Percentiles rank a stretch among this genome's conserved stretches.
Conservation (phyloP, 2,888 invertebrate genomes). For the Chalcosyrphus nemorum region DNA sequence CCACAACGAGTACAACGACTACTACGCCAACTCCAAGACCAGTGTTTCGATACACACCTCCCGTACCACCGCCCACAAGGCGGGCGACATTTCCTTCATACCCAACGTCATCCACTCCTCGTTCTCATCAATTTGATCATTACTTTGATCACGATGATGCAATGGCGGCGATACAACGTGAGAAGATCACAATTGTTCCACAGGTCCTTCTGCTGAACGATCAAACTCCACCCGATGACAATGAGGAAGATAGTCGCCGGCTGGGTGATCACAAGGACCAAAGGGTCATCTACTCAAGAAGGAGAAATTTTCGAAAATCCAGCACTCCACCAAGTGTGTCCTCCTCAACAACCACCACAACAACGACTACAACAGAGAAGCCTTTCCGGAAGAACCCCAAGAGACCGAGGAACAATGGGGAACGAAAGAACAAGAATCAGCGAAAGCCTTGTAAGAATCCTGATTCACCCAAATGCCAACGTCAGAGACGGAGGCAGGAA, state of each 20-base stretch:
- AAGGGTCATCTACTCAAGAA: slow-evolving; percentile 48
- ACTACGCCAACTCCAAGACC: slow-evolving; percentile 76
- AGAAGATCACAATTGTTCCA: slow-evolving; percentile 79
- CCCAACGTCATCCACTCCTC: slow-evolving; percentile 32
- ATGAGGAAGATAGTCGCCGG: slow-evolving; percentile 59
- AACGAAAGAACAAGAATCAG: slow-evolving; percentile 74
- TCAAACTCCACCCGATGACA: slow-evolving; percentile 76
- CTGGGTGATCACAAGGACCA: slow-evolving; percentile 66
- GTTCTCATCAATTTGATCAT: slow-evolving; percentile 74
- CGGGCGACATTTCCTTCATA: slow-evolving; percentile 77
- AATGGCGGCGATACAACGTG: slow-evolving; percentile 74
- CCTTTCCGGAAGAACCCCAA: slow-evolving; percentile 72
- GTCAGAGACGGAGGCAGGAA: slow-evolving; percentile 79
- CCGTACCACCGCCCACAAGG: slow-evolving; percentile 78
- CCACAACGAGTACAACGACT: slow-evolving; percentile 60
- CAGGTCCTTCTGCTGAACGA: slow-evolving; percentile 80
- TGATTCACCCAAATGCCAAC: slow-evolving; percentile 79
- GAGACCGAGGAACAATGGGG: slow-evolving; percentile 62
- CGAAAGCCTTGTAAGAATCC: slow-evolving; percentile 79
- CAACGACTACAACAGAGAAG: slow-evolving; percentile 75
- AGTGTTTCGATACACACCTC: slow-evolving; percentile 78
- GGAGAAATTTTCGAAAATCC: slow-evolving; percentile 67
- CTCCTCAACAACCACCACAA: slow-evolving; percentile 53
- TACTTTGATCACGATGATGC: slow-evolving; percentile 76
- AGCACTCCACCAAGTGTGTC: slow-evolving; percentile 30